A percentile compares a stretch with the other conserved stretches of the same genome.
These are phyloP conservation scores for Eubasilissa regina DNA, from an alignment of 1,140 invertebrate species.

Conservation along the genomic window DNA sequence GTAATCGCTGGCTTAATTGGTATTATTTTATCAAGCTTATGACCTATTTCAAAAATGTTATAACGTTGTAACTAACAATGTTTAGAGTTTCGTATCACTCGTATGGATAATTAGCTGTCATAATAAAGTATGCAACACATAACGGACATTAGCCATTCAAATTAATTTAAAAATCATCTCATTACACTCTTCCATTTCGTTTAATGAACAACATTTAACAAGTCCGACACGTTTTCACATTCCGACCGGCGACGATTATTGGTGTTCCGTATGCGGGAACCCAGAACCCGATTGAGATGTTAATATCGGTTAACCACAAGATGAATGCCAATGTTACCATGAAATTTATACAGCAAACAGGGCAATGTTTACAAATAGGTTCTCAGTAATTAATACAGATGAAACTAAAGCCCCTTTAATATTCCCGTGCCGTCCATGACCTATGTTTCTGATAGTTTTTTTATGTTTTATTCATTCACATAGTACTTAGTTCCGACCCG, in stretches of 20 bases:
- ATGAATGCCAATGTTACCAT: slow-evolving; percentile 8
- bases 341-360: slow-evolving; percentile 10
- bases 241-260: slow-evolving; percentile 9
- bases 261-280: not conserved
- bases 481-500: too few species aligned
- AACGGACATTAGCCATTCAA: slow-evolving; percentile 15
- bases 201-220: slow-evolving; percentile 17
- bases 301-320: slow-evolving; percentile 6
- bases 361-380: not conserved
- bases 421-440: too few species aligned
- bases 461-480: too few species aligned
- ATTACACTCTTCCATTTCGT: slow-evolving; percentile 18
- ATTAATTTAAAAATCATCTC: slow-evolving; percentile 29
- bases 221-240: slow-evolving; percentile 9
- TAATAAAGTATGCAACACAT: not conserved
- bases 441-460: too few species aligned
- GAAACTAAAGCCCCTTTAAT: too few species aligned
- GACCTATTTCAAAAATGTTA: too few species aligned
- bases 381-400: not conserved
- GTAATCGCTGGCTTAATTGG: too few species aligned
- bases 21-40: too few species aligned
- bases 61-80: too few species aligned
- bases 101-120: slow-evolving; percentile 26
- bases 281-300: slow-evolving; percentile 31
- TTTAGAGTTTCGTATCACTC: not conserved